phyloP scores from a whole-genome alignment of 2,888 invertebrate genomes.

The Metalampra italica region DNA sequence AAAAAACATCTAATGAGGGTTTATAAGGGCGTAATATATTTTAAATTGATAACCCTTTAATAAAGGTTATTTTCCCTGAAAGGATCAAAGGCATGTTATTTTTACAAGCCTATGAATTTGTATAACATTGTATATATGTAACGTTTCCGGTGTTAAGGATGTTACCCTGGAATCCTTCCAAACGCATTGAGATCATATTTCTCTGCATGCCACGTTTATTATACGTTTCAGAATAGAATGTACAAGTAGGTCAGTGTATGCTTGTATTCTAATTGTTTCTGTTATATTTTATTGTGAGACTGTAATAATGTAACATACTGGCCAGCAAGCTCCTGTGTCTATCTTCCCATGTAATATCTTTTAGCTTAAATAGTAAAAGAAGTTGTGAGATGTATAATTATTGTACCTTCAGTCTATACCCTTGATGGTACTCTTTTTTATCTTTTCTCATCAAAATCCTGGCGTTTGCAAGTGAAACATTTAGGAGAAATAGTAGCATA shows the following conservation, averaged over 20 bases:
- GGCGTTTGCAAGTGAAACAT: too few relatives aligned
- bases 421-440: too few relatives aligned
- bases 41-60: not conserved
- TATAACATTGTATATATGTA: slow-evolving; percentile 1
- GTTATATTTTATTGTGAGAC: not conserved
- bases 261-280: not conserved
- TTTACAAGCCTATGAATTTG: slow-evolving; percentile 9
- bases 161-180: slow-evolving; percentile 31
- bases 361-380: too few relatives aligned
- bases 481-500: too few relatives aligned
- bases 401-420: too few relatives aligned
- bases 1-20: too few relatives aligned
- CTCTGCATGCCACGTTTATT: slow-evolving; percentile 14
- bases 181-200: slow-evolving; percentile 30
- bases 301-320: not conserved
- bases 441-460: too few relatives aligned
- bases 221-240: slow-evolving; percentile 10
- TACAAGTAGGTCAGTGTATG: slow-evolving; percentile 8
- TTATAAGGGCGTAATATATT: too few relatives aligned
- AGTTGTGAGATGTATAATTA: too few relatives aligned
- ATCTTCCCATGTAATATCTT: too few relatives aligned
- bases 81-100: slow-evolving; percentile 1
- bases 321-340: not conserved
- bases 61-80: not conserved
- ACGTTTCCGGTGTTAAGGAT: slow-evolving; percentile 19